Base-by-base conservation (phyloP, 2,888 invertebrate species). In the Marasmarcha lunaedactyla region DNA sequence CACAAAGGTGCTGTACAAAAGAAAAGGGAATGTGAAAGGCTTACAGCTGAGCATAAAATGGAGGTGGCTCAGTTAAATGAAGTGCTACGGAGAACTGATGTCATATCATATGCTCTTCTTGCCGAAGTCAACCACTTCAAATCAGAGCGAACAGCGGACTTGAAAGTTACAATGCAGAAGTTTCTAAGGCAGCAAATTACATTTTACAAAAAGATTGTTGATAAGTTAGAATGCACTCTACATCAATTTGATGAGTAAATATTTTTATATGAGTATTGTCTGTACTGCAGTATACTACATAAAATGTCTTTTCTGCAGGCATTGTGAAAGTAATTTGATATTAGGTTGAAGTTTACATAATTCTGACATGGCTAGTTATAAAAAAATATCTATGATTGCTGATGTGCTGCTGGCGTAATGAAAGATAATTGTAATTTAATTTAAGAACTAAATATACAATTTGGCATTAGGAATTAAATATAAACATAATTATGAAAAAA, bases 61-160 rank as follows among this genome's bases (percentile, higher is more conserved):
- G 90, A 90, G 51, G 88, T 90, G 44, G 87, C 88, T 12, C 93
- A 95, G 59, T 81, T 95, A 46, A 89, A 90, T 47, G 93, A 92
- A 60, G 90, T 97, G 9, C 85, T 90, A 46, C 87, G 91, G 50
- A 87, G 96, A 54, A 93, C 95, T 1, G 97, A 98, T 69, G 89
- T 95, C 11, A 91, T 98, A 58, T 95, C 97, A 0, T 97, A 97
- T 65, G 91, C 95, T 1, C 88, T 96, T 44, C 87, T 98, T 66
- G 97, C 98, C 40, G 98, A 99, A 85, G 90, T 98, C 53, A 91
- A 92, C 54, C 95, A 98, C 70, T 97, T 98, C 67, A 95, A 96
- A 64, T 74, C 85, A 15, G 95, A 97, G 63, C 86, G 96, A 49
- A 91, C 94, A 35, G 86, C 86, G 33, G 97, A 98, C 77, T 87